These are phyloP conservation scores for Leptopilina myrica DNA, from an alignment of 2,888 invertebrate genomes.

Conservation along the genomic window DNA sequence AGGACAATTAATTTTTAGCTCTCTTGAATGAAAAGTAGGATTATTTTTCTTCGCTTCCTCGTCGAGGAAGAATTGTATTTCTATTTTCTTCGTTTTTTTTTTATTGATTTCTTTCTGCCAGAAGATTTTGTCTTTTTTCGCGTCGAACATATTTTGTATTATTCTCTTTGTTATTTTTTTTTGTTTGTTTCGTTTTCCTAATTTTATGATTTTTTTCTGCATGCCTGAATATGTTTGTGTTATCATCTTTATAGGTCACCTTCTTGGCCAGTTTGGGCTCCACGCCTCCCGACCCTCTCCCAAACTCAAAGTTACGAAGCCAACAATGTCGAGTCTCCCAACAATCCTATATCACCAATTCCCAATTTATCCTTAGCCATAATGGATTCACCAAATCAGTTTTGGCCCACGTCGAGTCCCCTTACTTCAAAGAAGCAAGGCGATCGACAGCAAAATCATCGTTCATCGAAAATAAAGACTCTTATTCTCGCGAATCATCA, in stretches of 20 bases:
- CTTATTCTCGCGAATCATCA: slow-evolving; percentile 29
- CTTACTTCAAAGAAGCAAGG: slow-evolving; percentile 55
- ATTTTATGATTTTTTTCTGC: slow-evolving; percentile 69
- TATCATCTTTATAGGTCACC: slow-evolving; percentile 79
- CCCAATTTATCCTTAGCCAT: slow-evolving; percentile 63
- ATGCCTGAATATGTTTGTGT: slow-evolving; percentile 76
- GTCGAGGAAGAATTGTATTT: too few species aligned
- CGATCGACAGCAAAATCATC: slow-evolving; percentile 2
- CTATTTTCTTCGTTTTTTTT: neutral
- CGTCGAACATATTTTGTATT: slow-evolving; percentile 44
- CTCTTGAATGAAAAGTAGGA: neutral
- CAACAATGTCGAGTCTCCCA: slow-evolving; percentile 37
- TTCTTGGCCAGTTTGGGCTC: slow-evolving; percentile 80
- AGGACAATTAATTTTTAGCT: neutral
- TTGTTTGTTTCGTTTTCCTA: slow-evolving; percentile 12
- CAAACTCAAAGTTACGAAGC: slow-evolving; percentile 60
- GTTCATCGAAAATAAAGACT: slow-evolving; percentile 2
- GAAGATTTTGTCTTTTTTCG: neutral
- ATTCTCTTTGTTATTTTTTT: too few species aligned
- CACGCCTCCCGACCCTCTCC: slow-evolving; percentile 75
- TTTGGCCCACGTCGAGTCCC: slow-evolving; percentile 68
- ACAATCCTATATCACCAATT: slow-evolving; percentile 53
- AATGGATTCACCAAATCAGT: slow-evolving; percentile 66
- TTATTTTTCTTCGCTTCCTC: neutral
- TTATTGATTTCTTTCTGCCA: neutral